phyloP scores from a whole-genome alignment of 2,888 invertebrate genomes.

The Limnephilus marmoratus region DNA sequence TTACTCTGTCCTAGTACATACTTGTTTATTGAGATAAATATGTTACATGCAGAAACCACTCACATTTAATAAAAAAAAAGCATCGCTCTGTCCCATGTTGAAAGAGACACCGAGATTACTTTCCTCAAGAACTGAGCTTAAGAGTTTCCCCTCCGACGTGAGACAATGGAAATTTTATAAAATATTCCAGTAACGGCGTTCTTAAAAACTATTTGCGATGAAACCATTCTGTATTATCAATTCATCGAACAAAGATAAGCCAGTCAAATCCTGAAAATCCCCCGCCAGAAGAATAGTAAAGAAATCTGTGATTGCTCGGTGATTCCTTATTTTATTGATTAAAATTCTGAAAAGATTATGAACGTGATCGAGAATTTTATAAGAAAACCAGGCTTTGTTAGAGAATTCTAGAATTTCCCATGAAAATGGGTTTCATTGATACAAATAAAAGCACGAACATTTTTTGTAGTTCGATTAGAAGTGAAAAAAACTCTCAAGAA shows the following conservation, averaged over 20 bases:
- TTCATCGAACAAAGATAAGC: neutral
- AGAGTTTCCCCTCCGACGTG: neutral
- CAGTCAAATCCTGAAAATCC: neutral
- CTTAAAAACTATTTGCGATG: neutral
- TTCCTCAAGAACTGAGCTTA: neutral
- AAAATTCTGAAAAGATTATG: neutral
- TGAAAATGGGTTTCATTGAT: neutral
- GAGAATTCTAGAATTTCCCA: neutral
- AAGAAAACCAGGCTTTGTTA: neutral
- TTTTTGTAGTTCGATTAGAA: too few relatives aligned
- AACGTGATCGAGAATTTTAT: neutral
- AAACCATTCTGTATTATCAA: neutral
- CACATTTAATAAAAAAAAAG: neutral
- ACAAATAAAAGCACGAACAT: neutral
- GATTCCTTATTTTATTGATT: neutral
- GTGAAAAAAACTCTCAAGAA: neutral
- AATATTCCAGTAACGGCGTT: neutral
- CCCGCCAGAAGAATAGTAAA: neutral
- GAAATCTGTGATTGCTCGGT: neutral
- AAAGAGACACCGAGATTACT: neutral
- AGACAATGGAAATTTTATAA: neutral
- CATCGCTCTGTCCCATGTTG: neutral
- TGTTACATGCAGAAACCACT: neutral
- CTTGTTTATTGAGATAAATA: too few relatives aligned
- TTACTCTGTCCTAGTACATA: neutral